These are phyloP conservation scores for Schlechtendalia chinensis DNA, from an alignment of 1,140 invertebrate species.

Conservation along the genomic window DNA sequence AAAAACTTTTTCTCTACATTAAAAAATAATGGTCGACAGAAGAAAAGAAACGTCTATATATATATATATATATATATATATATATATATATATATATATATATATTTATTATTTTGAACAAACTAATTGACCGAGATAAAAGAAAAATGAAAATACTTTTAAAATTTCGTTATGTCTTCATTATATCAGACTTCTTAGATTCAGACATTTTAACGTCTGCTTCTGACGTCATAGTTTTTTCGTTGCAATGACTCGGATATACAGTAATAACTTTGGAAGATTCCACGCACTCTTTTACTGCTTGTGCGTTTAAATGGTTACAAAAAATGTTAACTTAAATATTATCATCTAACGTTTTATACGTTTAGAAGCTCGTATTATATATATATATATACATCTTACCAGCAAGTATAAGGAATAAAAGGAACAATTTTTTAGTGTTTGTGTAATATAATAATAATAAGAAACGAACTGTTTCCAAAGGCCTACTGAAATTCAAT, in stretches of 20 bases:
- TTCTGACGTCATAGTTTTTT: background rate
- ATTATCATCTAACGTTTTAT: background rate
- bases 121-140: background rate
- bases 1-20: too few relatives aligned
- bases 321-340: background rate
- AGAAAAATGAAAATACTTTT: background rate
- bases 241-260: background rate
- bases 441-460: background rate
- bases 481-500: background rate
- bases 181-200: background rate
- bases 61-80: too few relatives aligned
- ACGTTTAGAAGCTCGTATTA: background rate
- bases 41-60: too few relatives aligned
- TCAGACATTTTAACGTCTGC: background rate
- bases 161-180: background rate
- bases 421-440: background rate
- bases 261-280: background rate
- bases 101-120: background rate
- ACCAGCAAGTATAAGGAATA: background rate
- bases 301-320: background rate
- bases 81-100: too few relatives aligned
- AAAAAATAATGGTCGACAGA: too few relatives aligned
- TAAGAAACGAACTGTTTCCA: background rate
- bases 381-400: too few relatives aligned
- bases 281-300: background rate